Conservation (phyloP, 2,888 invertebrate species). For the Pammene fasciana region DNA sequence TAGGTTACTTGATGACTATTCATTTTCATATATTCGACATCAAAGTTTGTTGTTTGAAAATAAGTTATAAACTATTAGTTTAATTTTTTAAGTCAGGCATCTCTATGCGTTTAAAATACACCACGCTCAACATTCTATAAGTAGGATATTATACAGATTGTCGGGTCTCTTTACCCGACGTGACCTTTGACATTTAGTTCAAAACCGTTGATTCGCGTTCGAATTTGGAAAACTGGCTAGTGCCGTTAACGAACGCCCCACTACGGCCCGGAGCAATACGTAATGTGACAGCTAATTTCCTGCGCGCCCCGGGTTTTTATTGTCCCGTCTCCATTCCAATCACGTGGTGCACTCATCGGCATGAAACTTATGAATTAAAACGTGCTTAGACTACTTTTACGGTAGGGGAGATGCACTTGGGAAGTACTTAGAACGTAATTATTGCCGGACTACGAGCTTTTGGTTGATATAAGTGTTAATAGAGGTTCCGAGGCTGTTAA, state of each 20-base stretch:
- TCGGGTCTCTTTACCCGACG: too few relatives aligned
- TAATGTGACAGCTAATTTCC: slow-evolving; percentile 81
- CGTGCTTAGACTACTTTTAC: slow-evolving; percentile 68
- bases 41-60: too few relatives aligned
- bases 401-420: slow-evolving; percentile 3
- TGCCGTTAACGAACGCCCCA: slow-evolving; percentile 27
- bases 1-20: too few relatives aligned
- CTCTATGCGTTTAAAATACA: too few relatives aligned
- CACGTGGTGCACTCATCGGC: slow-evolving; percentile 75
- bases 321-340: slow-evolving; percentile 67
- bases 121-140: too few relatives aligned
- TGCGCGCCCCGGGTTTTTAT: slow-evolving; percentile 70
- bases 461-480: background rate
- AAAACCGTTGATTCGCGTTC: slow-evolving; percentile 22
- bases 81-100: too few relatives aligned
- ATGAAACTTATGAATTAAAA: slow-evolving; percentile 76
- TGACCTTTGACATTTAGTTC: background rate
- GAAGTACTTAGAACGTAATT: background rate
- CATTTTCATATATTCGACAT: too few relatives aligned
- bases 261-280: slow-evolving; percentile 60
- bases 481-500: background rate
- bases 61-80: too few relatives aligned
- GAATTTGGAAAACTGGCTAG: slow-evolving; percentile 13
- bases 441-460: background rate
- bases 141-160: too few relatives aligned